Base-by-base conservation (phyloP, 2,888 invertebrate species). In the Pollenia labialis region DNA sequence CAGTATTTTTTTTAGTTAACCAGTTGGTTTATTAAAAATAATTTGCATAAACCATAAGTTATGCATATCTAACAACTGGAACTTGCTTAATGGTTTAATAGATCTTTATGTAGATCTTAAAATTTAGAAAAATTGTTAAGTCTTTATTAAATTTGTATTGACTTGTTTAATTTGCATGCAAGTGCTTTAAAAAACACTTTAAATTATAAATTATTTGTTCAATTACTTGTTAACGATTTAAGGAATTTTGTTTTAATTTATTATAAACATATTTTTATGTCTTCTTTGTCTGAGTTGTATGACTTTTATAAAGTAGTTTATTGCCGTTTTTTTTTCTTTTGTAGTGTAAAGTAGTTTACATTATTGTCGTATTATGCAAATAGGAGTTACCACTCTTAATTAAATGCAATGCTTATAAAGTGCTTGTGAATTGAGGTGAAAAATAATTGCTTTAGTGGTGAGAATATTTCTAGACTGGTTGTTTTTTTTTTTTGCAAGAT, bases 21-120 rank as follows among this genome's bases (percentile, higher is more conserved):
- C 50, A 52, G 74, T 62, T 60, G 32, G 62, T 75, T 54, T 40
- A 18, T 58, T 56, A 40, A 46, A 52, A 64, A 64, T 48, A 74
- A 85, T 85, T 85, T 81, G 77, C 81, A 81, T 85, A 81, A 52
- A 77, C 64, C 52, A 62, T 76, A 76, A 72, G 60, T 77, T 77
- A 81, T 62, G 32, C 16, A 12, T 32, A 18, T n/a, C 16, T n/a
- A 66, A 23, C 0, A 1, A 10, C 52, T 60, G 10, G 14, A 46
- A 52, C 44, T 56, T 42, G 80, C 56, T 64, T 80, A 42, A 60
- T 79, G 40, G 4, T 56, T 40, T 58, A 50, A 60, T 52, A 32
- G 60, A 48, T 62, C 42, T 50, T 52, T 52, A 52, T 32, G 23
- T 8, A 56, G 23, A 18, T 9, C 16, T 64, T 8, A 62, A 62